phyloP scores from a whole-genome alignment of 2,113 vertebrate genomes.

The Hiodon tergisus region DNA sequence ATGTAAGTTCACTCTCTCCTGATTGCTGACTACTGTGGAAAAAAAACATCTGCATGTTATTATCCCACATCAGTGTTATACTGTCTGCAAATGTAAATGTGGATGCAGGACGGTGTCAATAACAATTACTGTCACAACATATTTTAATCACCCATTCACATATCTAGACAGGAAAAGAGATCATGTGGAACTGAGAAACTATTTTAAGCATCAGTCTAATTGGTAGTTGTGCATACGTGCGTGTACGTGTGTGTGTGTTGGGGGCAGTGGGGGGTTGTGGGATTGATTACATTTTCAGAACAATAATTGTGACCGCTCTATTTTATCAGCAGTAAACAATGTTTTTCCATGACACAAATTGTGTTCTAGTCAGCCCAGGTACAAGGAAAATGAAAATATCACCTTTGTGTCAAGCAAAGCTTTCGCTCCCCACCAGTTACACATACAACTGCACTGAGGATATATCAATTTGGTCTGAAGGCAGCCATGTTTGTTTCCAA shows the following conservation, averaged over 20 bases:
- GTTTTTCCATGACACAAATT: too few relatives aligned
- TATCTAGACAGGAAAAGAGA: constrained; percentile 15
- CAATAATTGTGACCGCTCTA: too few relatives aligned
- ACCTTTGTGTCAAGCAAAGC: too few relatives aligned
- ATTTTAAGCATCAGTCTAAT: neutral
- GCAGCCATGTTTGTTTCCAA: constrained; percentile 66
- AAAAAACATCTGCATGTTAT: constrained; percentile 29
- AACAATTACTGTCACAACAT: constrained; percentile 23
- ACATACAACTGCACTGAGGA: constrained; percentile 17
- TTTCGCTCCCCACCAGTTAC: neutral
- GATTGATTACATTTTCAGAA: too few relatives aligned
- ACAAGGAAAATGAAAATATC: too few relatives aligned
- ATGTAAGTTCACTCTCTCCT: neutral
- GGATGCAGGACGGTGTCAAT: constrained; percentile 8
- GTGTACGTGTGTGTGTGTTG: constrained; percentile 16
- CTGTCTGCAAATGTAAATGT: constrained; percentile 9
- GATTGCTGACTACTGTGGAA: constrained; percentile 21
- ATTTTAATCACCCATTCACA: constrained; percentile 25
- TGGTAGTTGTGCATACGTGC: neutral
- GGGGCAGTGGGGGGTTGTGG: neutral
- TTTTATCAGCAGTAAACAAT: too few relatives aligned
- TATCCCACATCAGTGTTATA: constrained; percentile 27
- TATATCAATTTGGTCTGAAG: constrained; percentile 23
- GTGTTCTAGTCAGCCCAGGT: too few relatives aligned
- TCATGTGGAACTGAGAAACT: neutral